Conservation (phyloP, 2,888 invertebrate species). For the Spicauda simplicius region DNA sequence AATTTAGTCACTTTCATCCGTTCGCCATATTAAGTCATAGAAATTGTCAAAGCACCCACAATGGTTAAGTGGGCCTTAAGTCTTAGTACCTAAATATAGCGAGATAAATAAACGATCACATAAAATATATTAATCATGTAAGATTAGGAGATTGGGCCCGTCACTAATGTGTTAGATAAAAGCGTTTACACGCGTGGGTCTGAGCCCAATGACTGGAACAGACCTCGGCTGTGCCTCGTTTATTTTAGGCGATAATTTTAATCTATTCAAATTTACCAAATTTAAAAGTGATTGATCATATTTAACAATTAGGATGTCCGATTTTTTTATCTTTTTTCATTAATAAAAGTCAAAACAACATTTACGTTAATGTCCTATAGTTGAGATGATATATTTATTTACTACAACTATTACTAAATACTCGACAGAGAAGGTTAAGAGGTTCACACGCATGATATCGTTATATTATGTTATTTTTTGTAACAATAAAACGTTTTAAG, state of each 20-base stretch:
- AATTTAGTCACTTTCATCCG: too few relatives aligned
- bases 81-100: neutral
- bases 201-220: neutral
- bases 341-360: too few relatives aligned
- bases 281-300: neutral
- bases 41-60: neutral
- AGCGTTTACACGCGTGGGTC: neutral
- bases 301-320: too few relatives aligned
- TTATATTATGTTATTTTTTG: too few relatives aligned
- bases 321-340: too few relatives aligned
- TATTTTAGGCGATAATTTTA: neutral
- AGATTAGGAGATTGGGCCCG: neutral
- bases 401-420: too few relatives aligned
- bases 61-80: neutral
- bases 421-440: too few relatives aligned
- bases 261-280: neutral
- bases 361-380: too few relatives aligned
- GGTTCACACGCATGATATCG: too few relatives aligned
- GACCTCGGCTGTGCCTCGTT: neutral
- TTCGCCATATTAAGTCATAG: neutral
- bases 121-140: neutral
- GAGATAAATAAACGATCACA: neutral
- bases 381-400: too few relatives aligned
- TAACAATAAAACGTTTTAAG: too few relatives aligned
- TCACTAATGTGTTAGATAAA: neutral